Conservation (phyloP, 2,797 vertebrate genomes). For the Taeniopygia guttata region DNA sequence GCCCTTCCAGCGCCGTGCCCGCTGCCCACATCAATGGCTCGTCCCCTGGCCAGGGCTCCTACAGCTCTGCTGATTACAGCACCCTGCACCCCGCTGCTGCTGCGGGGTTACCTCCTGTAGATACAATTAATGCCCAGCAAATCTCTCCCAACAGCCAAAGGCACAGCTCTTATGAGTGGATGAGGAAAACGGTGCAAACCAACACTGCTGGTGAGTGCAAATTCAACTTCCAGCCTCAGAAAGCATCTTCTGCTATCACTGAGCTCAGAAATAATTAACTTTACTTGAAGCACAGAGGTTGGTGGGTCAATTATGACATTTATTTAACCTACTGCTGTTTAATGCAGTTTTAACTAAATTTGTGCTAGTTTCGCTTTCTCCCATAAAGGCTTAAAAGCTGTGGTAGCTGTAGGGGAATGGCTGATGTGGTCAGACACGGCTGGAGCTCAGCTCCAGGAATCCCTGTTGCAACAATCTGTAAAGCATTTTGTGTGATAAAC, state of each 20-base stretch:
- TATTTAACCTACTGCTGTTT: constrained; percentile 21
- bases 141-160: constrained; percentile 85
- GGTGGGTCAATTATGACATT: constrained; percentile 1
- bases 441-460: background rate
- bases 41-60: constrained; percentile 85
- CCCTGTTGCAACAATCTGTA: background rate
- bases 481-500: background rate
- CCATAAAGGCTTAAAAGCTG: background rate
- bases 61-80: constrained; percentile 85
- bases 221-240: background rate
- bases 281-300: background rate
- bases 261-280: constrained; percentile 44
- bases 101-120: constrained; percentile 79
- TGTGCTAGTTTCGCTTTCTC: background rate
- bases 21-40: constrained; percentile 83
- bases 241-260: background rate
- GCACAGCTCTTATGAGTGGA: constrained; percentile 92
- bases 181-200: constrained; percentile 90
- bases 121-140: constrained; percentile 76
- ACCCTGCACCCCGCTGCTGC: constrained; percentile 80
- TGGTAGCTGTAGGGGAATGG: background rate
- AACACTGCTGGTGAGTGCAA: constrained; percentile 82
- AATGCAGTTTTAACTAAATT: constrained; percentile 20
- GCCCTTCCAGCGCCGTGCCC: constrained; percentile 79
- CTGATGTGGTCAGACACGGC: background rate